Evolutionary conservation across 1,140 invertebrate genomes (phyloP).

Genomic region (Chlorops oryzae): DNA sequence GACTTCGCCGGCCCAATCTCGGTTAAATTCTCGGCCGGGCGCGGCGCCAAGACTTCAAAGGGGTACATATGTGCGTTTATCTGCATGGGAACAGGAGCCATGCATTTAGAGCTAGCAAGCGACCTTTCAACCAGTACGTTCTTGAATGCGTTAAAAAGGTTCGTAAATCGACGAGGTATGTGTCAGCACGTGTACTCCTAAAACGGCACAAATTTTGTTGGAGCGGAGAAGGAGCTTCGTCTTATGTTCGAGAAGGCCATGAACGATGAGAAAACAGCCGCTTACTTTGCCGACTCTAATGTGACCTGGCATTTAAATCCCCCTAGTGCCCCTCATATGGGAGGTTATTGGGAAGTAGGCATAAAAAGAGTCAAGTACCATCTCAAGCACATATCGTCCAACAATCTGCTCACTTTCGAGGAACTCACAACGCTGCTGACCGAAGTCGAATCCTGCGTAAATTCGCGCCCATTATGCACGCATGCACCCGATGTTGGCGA

Average conservation of each 20-base stretch:
- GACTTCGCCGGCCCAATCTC: conserved; percentile 10
- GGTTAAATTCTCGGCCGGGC: conserved; percentile 15
- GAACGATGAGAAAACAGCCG: conserved; percentile 3
- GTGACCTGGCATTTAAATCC: conserved; percentile 17
- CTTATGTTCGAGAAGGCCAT: conserved; percentile 3
- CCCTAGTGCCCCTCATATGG: conserved; percentile 28
- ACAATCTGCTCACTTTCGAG: conserved; percentile 28
- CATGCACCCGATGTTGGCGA: conserved; percentile 28
- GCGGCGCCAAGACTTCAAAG: conserved; percentile 12
- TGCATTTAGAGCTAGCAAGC: too few relatives aligned
- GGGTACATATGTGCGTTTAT: too few relatives aligned
- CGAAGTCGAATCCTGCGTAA: conserved; percentile 28
- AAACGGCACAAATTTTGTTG: conserved; percentile 7
- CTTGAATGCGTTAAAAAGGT: too few relatives aligned
- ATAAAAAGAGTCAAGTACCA: conserved; percentile 36
- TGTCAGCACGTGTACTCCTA: background rate
- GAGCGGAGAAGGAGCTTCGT: conserved; percentile 1
- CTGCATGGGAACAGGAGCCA: too few relatives aligned
- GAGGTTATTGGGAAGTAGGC: conserved; percentile 40
- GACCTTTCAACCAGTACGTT: too few relatives aligned
- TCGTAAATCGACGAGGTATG: too few relatives aligned
- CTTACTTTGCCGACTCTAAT: conserved; percentile 14
- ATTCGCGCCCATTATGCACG: conserved; percentile 31
- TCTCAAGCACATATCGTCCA: conserved; percentile 27
- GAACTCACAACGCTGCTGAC: conserved; percentile 25